Base-by-base conservation (phyloP, 2,888 invertebrate genomes). In the Dyspetes luteomarginatus region DNA sequence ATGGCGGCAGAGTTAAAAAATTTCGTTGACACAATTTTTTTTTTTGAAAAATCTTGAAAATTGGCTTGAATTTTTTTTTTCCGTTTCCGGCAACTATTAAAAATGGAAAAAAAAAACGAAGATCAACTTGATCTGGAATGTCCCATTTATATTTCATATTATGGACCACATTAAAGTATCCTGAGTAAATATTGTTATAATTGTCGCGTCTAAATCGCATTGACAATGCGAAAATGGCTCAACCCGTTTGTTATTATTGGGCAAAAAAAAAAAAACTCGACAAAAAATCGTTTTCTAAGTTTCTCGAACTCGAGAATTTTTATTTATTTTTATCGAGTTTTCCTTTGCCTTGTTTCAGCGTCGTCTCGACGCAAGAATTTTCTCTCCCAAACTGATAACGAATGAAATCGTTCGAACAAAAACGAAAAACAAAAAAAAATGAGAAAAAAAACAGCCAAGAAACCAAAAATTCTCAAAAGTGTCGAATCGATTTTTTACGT, bases 161-260 rank as follows among this genome's bases (percentile, higher is more conserved):
- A 72, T 81, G 82, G 75, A 88, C 86, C 88, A 89, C 91, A 91
- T 92, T 89, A 89, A 91, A 92, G 89, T 89, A 91, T 92, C 91
- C 92, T 92, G 92, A 92, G 92, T 92, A 92, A 91, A 92, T 92
- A 92, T 92, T 92, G 91, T 92, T 90, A 92, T 87, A 88, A 91
- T 91, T 90, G 87, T 90, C 86, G 90, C 84, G 87, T 87, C 85
- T 89, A 89, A 88, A 86, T 85, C 86, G 73, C 55, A 62, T 68
- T 55, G 86, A 90, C 89, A 89, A 90, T 85, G 87, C 88, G 87
- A 88, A 86, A 86, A 88, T 87, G 65, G 79, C 71, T n/a, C n/a
- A 82, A 65, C 68, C 79, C 67, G 79, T 69, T 60, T 28, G 36
- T 58, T 43, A 48, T 72, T 64, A 45, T 65, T n/a, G n/a, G n/a